Base-by-base conservation (phyloP, 37 sponge, comb jelly and placozoan genomes). In the Hormiphora californensis region DNA sequence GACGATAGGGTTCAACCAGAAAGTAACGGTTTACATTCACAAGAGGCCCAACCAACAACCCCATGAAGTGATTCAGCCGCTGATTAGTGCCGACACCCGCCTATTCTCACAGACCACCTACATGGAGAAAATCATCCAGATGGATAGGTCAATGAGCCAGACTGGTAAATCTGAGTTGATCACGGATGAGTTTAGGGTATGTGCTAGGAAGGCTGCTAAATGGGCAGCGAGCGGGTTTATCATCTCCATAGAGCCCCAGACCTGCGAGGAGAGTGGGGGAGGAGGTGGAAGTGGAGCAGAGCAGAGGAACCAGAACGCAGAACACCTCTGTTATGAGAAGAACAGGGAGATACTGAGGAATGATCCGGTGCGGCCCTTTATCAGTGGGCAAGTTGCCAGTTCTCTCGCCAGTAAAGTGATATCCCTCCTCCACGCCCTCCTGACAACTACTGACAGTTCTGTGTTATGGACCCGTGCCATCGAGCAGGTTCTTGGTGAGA, bases 391-490 rank as follows among this genome's bases (percentile, higher is more conserved):
- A 19, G 94, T 96, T 32, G 93, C 94, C 41, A 90, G 91, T 63
- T 96, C 97, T 1, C 63, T 96, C 51, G 97, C 94, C 0, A 88
- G 91, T 30, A 94, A 96, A 87, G 90, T 96, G 32, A 96, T 96
- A 12, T 89, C 92, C 0, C 68, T 96, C 17, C 87, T 96, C 22
- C 89, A 90, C 55, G 91, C 89, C 37, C 91, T 96, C 17, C 69
- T 92, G 61, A 92, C 90, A 12, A 89, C 86, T 34, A 62, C 89
- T 0, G 57, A 88, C 54, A 89, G 93, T 22, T 93, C 91, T 11
- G 89, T 90, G 28, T 92, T 92, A 37, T 96, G 97, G 97, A 65
- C 68, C 17, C 88, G 53, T 0, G 97, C 97, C 51, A 94, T 96
- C 55, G 89, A 89, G 40, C 73, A 90, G 88, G 87, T 91, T 1